Conservation (phyloP, 2,797 vertebrate species). For the Cephalopachus bancanus region DNA sequence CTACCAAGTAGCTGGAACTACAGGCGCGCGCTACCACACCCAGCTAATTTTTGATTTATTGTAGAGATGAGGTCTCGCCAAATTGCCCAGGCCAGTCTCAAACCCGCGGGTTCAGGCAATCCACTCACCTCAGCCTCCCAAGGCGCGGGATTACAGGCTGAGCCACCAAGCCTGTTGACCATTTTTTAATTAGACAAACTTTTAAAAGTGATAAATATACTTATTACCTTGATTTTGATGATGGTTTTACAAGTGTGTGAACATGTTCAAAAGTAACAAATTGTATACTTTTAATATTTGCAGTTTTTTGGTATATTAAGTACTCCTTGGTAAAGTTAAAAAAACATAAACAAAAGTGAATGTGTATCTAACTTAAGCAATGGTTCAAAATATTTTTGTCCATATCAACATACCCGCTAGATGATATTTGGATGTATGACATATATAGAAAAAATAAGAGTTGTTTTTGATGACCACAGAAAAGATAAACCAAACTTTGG, state of each 20-base stretch:
- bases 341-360: neutral
- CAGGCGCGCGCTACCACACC: too few species aligned
- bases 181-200: neutral
- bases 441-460: neutral
- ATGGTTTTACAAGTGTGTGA: neutral
- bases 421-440: neutral
- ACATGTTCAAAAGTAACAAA: neutral
- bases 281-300: neutral
- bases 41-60: too few species aligned
- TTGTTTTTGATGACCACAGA: constrained; percentile 1
- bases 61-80: too few species aligned
- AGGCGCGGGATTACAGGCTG: too few species aligned
- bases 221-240: neutral
- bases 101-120: too few species aligned
- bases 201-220: neutral
- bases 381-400: neutral
- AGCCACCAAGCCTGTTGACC: neutral
- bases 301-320: neutral
- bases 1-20: too few species aligned
- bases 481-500: neutral
- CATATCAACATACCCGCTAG: neutral
- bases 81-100: too few species aligned
- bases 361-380: neutral
- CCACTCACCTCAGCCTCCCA: too few species aligned
- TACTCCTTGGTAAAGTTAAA: neutral